Conservation (phyloP, 2,113 vertebrate species). For the Nycticryphes semicollaris region DNA sequence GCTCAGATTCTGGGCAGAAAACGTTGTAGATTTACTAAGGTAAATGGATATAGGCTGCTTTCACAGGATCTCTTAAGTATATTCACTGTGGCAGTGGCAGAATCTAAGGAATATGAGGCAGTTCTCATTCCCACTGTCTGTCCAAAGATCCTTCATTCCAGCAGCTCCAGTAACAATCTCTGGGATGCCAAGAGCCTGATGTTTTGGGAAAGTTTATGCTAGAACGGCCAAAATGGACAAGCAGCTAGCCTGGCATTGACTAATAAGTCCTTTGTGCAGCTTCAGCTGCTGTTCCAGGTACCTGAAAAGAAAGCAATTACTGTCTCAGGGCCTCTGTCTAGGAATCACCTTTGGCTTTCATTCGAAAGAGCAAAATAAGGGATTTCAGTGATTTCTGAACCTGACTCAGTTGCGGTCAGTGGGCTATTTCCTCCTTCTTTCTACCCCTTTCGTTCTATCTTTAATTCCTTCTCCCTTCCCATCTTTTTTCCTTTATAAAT, state of each 20-base stretch:
- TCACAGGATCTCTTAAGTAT: background rate
- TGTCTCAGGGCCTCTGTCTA: conserved; percentile 35
- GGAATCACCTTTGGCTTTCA: conserved; percentile 28
- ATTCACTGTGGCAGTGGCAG: background rate
- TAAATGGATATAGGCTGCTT: background rate
- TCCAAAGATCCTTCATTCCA: background rate
- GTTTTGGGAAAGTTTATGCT: background rate
- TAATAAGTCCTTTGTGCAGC: background rate
- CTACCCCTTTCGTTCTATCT: background rate
- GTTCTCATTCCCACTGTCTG: background rate
- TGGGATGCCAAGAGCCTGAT: background rate
- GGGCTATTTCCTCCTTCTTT: background rate
- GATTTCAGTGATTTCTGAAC: conserved; percentile 1
- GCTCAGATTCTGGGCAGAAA: background rate
- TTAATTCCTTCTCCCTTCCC: background rate
- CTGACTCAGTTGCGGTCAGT: background rate
- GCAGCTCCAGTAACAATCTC: background rate
- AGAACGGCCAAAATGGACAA: conserved; percentile 5
- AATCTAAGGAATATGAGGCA: background rate
- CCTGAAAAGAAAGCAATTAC: conserved; percentile 5
- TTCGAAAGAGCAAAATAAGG: background rate
- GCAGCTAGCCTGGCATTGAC: conserved; percentile 8
- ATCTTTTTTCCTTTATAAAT: background rate
- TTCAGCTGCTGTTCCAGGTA: background rate
- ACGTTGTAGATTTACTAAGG: fast-evolving